Percentiles rank a stretch among this genome's conserved stretches.
phyloP scores from a whole-genome alignment of 2,888 invertebrate genomes.

The Campaea margaritaria region DNA sequence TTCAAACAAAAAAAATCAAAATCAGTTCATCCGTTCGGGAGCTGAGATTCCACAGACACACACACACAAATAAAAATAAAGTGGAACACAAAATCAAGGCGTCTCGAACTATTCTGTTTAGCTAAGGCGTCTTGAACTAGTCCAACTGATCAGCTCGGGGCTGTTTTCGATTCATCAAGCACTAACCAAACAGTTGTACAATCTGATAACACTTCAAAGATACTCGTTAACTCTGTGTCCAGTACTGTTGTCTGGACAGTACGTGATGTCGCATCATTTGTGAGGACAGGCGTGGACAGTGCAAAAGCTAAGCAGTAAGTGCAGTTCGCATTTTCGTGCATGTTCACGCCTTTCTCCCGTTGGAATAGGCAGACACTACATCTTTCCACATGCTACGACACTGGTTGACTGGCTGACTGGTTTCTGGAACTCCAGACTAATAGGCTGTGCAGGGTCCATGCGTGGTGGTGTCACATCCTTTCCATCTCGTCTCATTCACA shows the following conservation, averaged over 20 bases:
- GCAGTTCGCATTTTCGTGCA: not conserved
- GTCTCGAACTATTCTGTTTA: not conserved
- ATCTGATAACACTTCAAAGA: constrained; percentile 22
- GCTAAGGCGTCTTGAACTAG: not conserved
- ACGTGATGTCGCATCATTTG: constrained; percentile 17
- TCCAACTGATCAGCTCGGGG: constrained; percentile 1
- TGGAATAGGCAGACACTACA: too few relatives aligned
- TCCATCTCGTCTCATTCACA: too few relatives aligned
- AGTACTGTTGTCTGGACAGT: constrained; percentile 4
- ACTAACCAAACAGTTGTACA: constrained; percentile 14
- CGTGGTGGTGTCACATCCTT: too few relatives aligned
- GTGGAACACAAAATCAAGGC: constrained; percentile 1
- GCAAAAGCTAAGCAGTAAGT: not conserved
- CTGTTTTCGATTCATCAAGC: constrained; percentile 22
- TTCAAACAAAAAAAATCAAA: too few relatives aligned
- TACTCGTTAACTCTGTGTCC: constrained; percentile 20
- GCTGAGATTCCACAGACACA: too few relatives aligned
- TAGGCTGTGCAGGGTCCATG: too few relatives aligned
- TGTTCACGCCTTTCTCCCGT: not conserved
- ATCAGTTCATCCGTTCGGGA: too few relatives aligned
- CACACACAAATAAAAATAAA: not conserved
- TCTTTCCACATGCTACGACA: too few relatives aligned
- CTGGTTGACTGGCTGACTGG: too few relatives aligned
- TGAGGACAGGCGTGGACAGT: not conserved
- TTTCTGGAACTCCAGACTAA: too few relatives aligned